These are phyloP conservation scores for Brevipalpus yothersi DNA, from an alignment of 1,140 invertebrate species.

Conservation along the genomic window DNA sequence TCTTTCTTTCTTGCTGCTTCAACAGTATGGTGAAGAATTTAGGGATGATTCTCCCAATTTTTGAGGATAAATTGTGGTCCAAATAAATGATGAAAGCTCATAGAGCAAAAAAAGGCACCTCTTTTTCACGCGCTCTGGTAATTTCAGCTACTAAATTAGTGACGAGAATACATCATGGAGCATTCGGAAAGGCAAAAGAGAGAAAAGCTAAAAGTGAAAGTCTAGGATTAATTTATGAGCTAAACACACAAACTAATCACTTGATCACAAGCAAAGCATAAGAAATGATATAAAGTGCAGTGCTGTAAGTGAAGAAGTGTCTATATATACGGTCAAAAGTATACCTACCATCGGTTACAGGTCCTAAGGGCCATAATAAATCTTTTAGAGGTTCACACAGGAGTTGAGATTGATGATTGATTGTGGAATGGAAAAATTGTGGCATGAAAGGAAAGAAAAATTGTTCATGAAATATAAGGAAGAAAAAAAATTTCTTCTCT, in stretches of 20 bases:
- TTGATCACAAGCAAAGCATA: background rate
- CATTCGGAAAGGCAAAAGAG: too few relatives aligned
- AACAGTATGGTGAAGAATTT: background rate
- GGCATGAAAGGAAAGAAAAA: background rate
- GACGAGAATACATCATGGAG: too few relatives aligned
- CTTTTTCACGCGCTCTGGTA: too few relatives aligned
- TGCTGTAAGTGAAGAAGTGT: background rate
- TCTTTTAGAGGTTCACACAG: constrained; percentile 25
- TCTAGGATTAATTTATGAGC: background rate
- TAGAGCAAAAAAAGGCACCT: too few relatives aligned
- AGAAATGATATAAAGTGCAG: background rate
- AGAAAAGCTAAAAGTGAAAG: too few relatives aligned
- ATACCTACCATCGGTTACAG: constrained; percentile 67
- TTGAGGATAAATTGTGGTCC: too few relatives aligned
- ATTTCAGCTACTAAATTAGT: too few relatives aligned
- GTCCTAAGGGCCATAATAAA: constrained; percentile 93
- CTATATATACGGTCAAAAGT: background rate
- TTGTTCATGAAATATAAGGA: background rate
- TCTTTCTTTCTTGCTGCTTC: background rate
- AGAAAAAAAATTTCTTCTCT: too few relatives aligned
- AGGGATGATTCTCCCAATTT: too few relatives aligned
- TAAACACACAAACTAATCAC: background rate
- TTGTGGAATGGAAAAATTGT: constrained; percentile 15
- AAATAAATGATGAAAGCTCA: too few relatives aligned
- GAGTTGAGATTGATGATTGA: constrained; percentile 16